These are phyloP conservation scores for Harpagus bidentatus DNA, from an alignment of 2,113 vertebrate genomes.

Conservation along the genomic window DNA sequence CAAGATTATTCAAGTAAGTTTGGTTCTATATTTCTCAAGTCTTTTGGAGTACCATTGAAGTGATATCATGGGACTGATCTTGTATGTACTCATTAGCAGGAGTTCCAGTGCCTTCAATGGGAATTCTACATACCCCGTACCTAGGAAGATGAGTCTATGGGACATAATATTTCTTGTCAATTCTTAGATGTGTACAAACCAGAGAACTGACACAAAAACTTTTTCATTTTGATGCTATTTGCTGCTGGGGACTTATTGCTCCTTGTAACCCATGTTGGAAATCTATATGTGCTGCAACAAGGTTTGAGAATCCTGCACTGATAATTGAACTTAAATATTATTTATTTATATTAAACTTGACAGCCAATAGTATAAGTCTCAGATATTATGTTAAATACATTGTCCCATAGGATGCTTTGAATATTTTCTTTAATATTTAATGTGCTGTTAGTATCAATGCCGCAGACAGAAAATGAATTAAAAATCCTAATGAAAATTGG, in stretches of 20 bases:
- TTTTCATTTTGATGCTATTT: background rate
- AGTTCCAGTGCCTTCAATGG: background rate
- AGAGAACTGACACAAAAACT: background rate
- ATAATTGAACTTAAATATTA: background rate
- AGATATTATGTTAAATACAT: background rate
- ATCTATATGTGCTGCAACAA: background rate
- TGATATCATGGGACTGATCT: background rate
- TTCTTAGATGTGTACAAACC: background rate
- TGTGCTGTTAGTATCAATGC: background rate
- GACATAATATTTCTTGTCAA: background rate
- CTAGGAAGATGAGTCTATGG: background rate
- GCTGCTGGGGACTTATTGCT: background rate
- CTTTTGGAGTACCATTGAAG: background rate
- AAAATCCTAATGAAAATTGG: background rate
- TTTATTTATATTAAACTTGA: background rate
- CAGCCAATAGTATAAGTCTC: background rate
- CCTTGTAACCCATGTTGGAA: background rate
- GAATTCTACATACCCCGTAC: background rate
- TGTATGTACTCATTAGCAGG: background rate
- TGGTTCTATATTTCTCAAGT: background rate
- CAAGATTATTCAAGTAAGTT: slow-evolving; percentile 17
- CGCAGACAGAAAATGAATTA: background rate
- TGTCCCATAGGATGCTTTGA: background rate
- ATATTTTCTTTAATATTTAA: background rate
- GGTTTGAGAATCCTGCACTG: background rate